Conservation (phyloP, 92 coral and sea anemone species). For the Epizoanthus illoricatus region DNA sequence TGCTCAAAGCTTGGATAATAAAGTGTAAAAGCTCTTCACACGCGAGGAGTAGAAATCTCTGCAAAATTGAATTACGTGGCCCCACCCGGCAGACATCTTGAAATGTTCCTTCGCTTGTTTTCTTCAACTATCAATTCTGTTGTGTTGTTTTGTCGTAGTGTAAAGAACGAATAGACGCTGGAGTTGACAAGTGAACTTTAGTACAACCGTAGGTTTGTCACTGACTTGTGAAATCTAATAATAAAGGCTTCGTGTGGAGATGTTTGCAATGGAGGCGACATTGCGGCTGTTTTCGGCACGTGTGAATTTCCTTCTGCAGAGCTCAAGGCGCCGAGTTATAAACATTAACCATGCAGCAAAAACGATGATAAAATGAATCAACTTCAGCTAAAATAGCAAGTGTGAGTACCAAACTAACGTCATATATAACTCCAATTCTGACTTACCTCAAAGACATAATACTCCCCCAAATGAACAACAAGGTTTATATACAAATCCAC, state of each 20-base stretch:
- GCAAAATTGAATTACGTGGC: neutral
- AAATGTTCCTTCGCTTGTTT: neutral
- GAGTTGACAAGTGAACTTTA: slow-evolving; percentile 12
- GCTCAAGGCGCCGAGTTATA: slow-evolving; percentile 29
- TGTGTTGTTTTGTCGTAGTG: neutral
- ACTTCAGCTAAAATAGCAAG: neutral
- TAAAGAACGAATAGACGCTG: slow-evolving; percentile 3
- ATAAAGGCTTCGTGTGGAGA: slow-evolving; percentile 36
- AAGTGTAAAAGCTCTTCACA: slow-evolving; percentile 5
- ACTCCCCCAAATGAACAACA: neutral
- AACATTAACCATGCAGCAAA: slow-evolving; percentile 13
- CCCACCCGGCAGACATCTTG: slow-evolving; percentile 20
- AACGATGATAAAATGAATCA: neutral
- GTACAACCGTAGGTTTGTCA: slow-evolving; percentile 19
- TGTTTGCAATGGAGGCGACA: slow-evolving; percentile 39
- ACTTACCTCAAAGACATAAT: slow-evolving; percentile 2
- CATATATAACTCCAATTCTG: neutral
- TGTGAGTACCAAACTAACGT: neutral
- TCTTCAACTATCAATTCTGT: neutral
- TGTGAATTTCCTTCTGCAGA: slow-evolving; percentile 37
- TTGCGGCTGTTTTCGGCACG: slow-evolving; percentile 45
- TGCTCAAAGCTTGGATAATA: neutral
- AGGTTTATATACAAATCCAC: neutral
- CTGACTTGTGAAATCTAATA: slow-evolving; percentile 35
- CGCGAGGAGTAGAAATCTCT: neutral